A percentile compares a stretch with the other conserved stretches of the same genome.
These are phyloP conservation scores for Akabosia matsudoensis DNA, from an alignment of 1,140 invertebrate species.

Conservation along the genomic window DNA sequence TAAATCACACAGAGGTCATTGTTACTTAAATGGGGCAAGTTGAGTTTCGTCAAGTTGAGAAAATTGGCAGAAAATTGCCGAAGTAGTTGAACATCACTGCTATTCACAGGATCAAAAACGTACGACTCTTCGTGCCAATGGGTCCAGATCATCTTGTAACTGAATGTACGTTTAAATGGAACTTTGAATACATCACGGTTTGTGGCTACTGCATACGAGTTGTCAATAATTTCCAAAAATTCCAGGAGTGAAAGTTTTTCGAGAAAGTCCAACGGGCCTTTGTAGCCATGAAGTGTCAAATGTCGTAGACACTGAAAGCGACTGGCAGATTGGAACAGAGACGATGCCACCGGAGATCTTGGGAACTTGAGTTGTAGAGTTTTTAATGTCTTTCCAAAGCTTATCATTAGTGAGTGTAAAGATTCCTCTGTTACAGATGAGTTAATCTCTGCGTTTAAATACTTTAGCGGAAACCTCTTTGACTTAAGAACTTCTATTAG, in stretches of 20 bases:
- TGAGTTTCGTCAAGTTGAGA: not conserved
- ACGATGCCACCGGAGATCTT: conserved; percentile 6
- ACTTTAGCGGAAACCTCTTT: not conserved
- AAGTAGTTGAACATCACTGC: not conserved
- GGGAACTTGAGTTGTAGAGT: not conserved
- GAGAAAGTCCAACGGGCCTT: not conserved
- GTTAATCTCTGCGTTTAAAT: conserved; percentile 9
- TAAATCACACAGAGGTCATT: not conserved
- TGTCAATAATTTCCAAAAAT: not conserved
- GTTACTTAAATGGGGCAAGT: not conserved
- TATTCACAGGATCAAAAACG: not conserved
- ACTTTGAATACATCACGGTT: not conserved
- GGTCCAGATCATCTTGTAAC: conserved; percentile 4
- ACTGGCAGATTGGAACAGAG: not conserved
- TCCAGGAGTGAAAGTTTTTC: not conserved
- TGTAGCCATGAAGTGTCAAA: not conserved
- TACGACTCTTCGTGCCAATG: conserved; percentile 2
- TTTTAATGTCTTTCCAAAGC: not conserved
- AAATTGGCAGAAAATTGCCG: not conserved
- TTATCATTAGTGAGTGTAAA: not conserved
- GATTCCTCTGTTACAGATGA: not conserved
- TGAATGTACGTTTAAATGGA: not conserved
- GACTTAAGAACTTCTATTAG: conserved; percentile 1
- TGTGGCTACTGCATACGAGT: not conserved
- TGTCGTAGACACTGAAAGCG: not conserved